Base-by-base conservation (phyloP, 1,140 invertebrate genomes). In the Cardiocondyla obscurior region DNA sequence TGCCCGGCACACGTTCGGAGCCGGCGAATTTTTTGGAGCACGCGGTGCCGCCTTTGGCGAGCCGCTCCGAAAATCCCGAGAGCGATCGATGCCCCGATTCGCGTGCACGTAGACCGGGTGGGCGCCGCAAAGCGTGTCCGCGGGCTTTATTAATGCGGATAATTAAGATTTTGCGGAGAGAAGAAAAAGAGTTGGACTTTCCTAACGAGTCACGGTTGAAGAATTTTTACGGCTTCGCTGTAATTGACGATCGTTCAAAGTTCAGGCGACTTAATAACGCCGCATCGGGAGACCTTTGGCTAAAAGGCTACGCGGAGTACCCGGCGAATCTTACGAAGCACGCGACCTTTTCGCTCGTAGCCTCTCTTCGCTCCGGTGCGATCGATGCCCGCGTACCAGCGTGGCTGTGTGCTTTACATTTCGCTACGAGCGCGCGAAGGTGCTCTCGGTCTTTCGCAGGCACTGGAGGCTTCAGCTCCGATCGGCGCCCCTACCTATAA, bases 11-110 rank as follows among this genome's bases (percentile, higher is more conserved):
- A 10, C 30, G n/a, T n/a, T 28, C 16, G 62, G n/a, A 53, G 33
- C 60, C 60, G 74, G 74, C 22, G 30, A 67, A 55, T 49, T 67
- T 76, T 67, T 67, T 46, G 74, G 22, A 76, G 72, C 57, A 39
- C 57, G 57, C 57, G 72, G 46, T 62, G 39, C n/a, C 49, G 51
- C 19, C 33, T 25, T n/a, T 49, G 49, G 10, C 46, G 12, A 51
- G 5, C 16, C 30, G 42, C 44, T 64, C 73, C 14, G 74, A 53
- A 55, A 79, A 67, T 53, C 12, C 42, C n/a, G 5, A 58, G 19
- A 25, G 16, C 36, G 62, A 69, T 69, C 74, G 33, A 69, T 22
- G 46, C 16, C 30, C 16, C 51, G 39, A 67, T 51, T 74, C 55
- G 55, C 39, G n/a, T 46, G 14, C 19, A 53, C 14, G 5, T 22